Conservation (phyloP, 2,888 invertebrate species). For the Boloria euphrosyne region DNA sequence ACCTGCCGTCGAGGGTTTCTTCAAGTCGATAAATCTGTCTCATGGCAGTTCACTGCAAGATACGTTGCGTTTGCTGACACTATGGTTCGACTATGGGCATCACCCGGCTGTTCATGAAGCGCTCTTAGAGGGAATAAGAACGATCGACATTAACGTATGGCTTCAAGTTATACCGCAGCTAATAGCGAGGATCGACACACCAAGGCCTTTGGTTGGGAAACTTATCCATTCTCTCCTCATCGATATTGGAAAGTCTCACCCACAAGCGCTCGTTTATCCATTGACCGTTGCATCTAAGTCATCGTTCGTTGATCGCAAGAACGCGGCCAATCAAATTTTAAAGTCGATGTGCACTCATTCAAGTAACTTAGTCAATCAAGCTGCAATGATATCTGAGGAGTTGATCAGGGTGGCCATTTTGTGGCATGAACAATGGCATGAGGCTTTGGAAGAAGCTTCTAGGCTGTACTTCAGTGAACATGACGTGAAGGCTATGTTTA, state of each 20-base stretch:
- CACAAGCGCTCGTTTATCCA: conserved; percentile 98
- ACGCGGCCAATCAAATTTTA: conserved; percentile 96
- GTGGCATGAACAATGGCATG: conserved; percentile 99
- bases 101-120: conserved; percentile 96
- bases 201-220: conserved; percentile 92
- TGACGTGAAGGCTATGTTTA: conserved; percentile 98
- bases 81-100: conserved; percentile 99
- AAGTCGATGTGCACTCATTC: conserved; percentile 98
- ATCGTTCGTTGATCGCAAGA: conserved; percentile 90
- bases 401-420: conserved; percentile 98
- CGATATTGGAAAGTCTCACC: conserved; percentile 98
- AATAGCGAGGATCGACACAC: conserved; percentile 98
- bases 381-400: conserved; percentile 97
- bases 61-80: conserved; percentile 94
- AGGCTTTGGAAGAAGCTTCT: conserved; percentile 97
- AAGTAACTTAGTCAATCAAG: conserved; percentile 95
- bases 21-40: conserved; percentile 95
- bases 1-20: conserved; percentile 97
- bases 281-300: conserved; percentile 98
- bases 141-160: conserved; percentile 99
- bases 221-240: conserved; percentile 96
- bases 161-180: conserved; percentile 99
- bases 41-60: conserved; percentile 97
- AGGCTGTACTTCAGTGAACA: conserved; percentile 96
- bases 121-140: conserved; percentile 93